Conservation (phyloP, 1,140 invertebrate species). For the Tenebrio molitor region DNA sequence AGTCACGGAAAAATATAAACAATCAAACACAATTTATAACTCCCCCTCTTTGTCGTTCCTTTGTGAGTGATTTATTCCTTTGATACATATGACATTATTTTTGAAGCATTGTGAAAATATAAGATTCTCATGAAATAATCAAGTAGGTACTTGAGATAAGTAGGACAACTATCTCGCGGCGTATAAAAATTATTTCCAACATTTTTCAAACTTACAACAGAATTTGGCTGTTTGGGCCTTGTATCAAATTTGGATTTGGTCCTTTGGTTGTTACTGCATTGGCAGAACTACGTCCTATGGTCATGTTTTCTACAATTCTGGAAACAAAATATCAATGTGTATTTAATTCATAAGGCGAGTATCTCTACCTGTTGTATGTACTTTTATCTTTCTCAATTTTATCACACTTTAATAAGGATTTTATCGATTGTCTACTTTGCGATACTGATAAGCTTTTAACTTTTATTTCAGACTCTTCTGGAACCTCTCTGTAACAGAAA, state of each 20-base stretch:
- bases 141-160: no score
- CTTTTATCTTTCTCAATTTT: slow-evolving; percentile 57
- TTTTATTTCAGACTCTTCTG: background rate
- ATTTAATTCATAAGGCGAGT: no score
- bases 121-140: no score
- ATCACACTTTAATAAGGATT: slow-evolving; percentile 61
- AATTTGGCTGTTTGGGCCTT: slow-evolving; percentile 77
- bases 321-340: slow-evolving; percentile 46
- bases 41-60: no score
- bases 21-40: no score
- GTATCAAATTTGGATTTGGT: slow-evolving; percentile 72
- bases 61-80: no score
- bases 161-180: no score
- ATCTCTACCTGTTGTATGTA: slow-evolving; percentile 50
- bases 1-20: no score
- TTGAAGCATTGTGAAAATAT: no score
- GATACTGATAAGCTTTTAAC: slow-evolving; percentile 56
- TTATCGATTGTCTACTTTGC: slow-evolving; percentile 64
- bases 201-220: slow-evolving; percentile 75
- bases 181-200: no score
- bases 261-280: slow-evolving; percentile 72
- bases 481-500: no score
- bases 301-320: slow-evolving; percentile 64
- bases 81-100: no score
- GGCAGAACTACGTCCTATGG: slow-evolving; percentile 68